phyloP scores from a whole-genome alignment of 2,797 vertebrate genomes.

The Rhinogobio ventralis region DNA sequence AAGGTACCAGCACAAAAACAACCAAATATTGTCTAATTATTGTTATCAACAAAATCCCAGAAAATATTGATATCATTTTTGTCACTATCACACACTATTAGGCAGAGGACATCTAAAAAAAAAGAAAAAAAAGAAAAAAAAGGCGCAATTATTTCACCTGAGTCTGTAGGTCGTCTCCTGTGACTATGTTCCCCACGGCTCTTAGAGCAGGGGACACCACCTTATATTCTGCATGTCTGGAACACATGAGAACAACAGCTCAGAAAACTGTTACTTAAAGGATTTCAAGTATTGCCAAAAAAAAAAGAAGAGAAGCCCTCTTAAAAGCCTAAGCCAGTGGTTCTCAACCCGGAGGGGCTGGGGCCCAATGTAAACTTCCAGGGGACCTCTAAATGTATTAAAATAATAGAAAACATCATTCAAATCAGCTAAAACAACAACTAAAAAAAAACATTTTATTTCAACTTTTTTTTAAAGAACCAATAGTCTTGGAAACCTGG shows the following conservation, averaged over 20 bases:
- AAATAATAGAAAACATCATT: neutral
- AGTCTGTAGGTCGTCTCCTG: conserved; percentile 95
- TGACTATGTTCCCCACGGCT: conserved; percentile 97
- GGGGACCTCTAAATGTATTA: neutral
- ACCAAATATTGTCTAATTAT: neutral
- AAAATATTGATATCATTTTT: neutral
- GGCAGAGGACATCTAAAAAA: too few relatives aligned
- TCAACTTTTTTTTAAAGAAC: neutral
- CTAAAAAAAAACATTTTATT: neutral
- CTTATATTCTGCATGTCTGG: conserved; percentile 94
- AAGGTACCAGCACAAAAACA: neutral
- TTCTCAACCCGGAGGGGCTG: neutral
- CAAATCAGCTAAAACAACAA: neutral
- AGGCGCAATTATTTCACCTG: conserved; percentile 78
- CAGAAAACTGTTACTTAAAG: neutral
- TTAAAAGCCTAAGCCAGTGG: neutral
- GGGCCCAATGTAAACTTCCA: neutral
- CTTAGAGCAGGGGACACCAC: conserved; percentile 95
- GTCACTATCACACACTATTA: too few relatives aligned
- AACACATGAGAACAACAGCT: conserved; percentile 53
- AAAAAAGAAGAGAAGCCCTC: neutral
- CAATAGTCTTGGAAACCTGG: neutral
- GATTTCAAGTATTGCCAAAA: neutral
- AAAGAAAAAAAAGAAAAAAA: neutral
- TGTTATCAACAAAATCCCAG: neutral